Evolutionary conservation across 1,140 invertebrate species (phyloP), one percentile per base, ranked within the genome.

Genomic region (Brachystomella parvula): DNA sequence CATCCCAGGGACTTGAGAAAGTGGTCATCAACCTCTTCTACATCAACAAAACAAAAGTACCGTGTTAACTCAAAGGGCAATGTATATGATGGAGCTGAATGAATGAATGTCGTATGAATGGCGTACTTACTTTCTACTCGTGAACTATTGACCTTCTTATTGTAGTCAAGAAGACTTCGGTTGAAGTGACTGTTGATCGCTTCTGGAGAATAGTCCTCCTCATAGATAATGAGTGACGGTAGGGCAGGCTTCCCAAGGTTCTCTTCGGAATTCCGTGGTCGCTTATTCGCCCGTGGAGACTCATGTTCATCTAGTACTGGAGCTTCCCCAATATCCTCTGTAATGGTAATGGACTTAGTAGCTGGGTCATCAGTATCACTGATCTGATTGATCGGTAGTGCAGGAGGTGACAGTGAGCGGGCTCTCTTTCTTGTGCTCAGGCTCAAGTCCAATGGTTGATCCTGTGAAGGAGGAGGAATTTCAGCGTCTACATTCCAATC

Each of bases 21-120:
- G 24, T 53, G 49, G 12, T 53, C 49, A 53, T 53, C 49, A 53
- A 53, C 49, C 24, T 53, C 49, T 15, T 24, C 49, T 53, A 24
- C 6, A 53, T n/a, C n/a, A n/a, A n/a, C n/a, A n/a, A n/a, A n/a
- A n/a, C n/a, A n/a, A n/a, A n/a, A n/a, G n/a, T n/a, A n/a, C n/a
- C n/a, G n/a, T n/a, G n/a, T n/a, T n/a, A n/a, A n/a, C n/a, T n/a
- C n/a, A n/a, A n/a, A n/a, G n/a, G n/a, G n/a, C n/a, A n/a, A n/a
- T n/a, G n/a, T n/a, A n/a, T n/a, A n/a, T n/a, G n/a, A n/a, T n/a
- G n/a, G n/a, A n/a, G n/a, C n/a, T n/a, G n/a, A n/a, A n/a, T n/a
- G n/a, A n/a, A n/a, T n/a, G n/a, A n/a, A n/a, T n/a, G n/a, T n/a
- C n/a, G n/a, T n/a, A n/a, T n/a, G n/a, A n/a, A n/a, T n/a, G n/a